Evolutionary conservation across 2,113 vertebrate genomes (phyloP), one percentile per base, ranked within the genome.

Genomic region (Girardinichthys multiradiatus): DNA sequence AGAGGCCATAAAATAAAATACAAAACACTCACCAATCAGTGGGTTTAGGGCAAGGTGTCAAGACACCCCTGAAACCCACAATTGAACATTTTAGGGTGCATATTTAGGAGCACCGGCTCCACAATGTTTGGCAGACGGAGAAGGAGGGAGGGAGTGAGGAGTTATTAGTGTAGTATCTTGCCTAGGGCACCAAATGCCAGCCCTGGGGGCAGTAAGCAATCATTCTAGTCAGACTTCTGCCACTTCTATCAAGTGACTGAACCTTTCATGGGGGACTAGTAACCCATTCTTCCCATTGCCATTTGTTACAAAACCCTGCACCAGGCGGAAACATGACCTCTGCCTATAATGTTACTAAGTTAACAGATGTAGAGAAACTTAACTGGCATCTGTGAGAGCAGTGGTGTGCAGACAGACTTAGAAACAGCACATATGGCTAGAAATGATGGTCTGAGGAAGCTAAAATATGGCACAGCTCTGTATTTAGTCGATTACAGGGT

Each of bases 151-250:
- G 31, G 31, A 69, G 57, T 64, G 76, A 70, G 72, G 81, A 82
- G 83, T 87, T 89, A 90, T 90, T 82, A 84, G 85, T 90, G 77
- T 83, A 83, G 77, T 86, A 90, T 82, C 83, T 91, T n/a, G 88
- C 89, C 88, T 80, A 24, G 74, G 88, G 91, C 86, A 28, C 83
- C 90, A 87, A 85, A 89, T 90, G 86, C 79, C 86, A 91, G 81
- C 77, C 87, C 90, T 24, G 28, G 75, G 80, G 90, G 91, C 90
- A 80, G 42, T 76, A 77, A 77, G 80, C 83, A 85, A 81, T 83
- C 84, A 85, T 62, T 83, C 79, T 60, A 79, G 74, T 76, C 61
- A 65, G 77, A 81, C 69, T 81, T 78, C 84, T 79, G 81, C 78
- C 80, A 81, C 90, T 87, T 86, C 77, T 80, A 80, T 77, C 74